phyloP scores from a whole-genome alignment of 2,113 vertebrate species.

The Mormyrus lacerda region DNA sequence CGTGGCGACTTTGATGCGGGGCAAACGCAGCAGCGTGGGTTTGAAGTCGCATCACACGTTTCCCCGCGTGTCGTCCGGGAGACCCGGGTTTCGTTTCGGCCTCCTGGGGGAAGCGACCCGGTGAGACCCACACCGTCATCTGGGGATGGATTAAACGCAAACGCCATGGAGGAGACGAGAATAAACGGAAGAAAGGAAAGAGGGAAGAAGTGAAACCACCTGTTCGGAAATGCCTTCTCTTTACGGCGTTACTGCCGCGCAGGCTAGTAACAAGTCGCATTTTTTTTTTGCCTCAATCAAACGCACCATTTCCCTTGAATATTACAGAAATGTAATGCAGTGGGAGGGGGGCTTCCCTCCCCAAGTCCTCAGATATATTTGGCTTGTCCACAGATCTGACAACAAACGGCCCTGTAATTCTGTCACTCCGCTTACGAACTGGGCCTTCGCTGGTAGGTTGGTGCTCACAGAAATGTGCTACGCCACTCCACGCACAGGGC shows the following conservation, averaged over 20 bases:
- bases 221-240: constrained; percentile 65
- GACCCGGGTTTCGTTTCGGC: background rate
- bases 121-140: constrained; percentile 74
- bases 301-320: constrained; percentile 53
- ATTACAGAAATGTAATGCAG: constrained; percentile 44
- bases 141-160: constrained; percentile 78
- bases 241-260: constrained; percentile 41
- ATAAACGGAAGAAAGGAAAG: constrained; percentile 48
- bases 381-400: constrained; percentile 47
- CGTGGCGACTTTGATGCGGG: background rate
- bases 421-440: constrained; percentile 42
- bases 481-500: background rate
- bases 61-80: background rate
- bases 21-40: background rate
- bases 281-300: constrained; percentile 53
- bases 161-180: constrained; percentile 57
- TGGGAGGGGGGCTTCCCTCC: constrained; percentile 31
- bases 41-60: background rate
- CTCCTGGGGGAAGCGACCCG: constrained; percentile 51
- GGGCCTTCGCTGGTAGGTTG: constrained; percentile 16
- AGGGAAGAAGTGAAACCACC: constrained; percentile 73
- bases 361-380: constrained; percentile 48
- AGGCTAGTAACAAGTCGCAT: constrained; percentile 33
- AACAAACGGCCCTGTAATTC: constrained; percentile 49
- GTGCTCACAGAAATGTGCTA: background rate